Conservation (phyloP, 2,888 invertebrate genomes). For the Drosophila pseudotalamancana region DNA sequence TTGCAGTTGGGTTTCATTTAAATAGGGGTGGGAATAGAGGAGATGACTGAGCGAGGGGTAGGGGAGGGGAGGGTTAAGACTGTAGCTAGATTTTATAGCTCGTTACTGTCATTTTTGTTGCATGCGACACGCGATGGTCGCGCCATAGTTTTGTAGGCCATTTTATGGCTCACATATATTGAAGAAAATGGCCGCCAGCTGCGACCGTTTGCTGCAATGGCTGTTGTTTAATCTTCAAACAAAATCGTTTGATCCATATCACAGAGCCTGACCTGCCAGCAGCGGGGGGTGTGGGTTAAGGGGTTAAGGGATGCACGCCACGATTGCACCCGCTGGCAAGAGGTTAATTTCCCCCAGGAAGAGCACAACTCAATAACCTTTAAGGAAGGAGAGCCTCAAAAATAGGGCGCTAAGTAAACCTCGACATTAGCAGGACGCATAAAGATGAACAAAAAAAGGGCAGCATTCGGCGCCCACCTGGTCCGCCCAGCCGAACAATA, state of each 20-base stretch:
- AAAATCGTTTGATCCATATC: slow-evolving; percentile 80
- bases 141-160: slow-evolving; percentile 51
- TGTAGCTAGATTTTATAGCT: slow-evolving; percentile 30
- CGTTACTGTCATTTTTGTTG: slow-evolving; percentile 68
- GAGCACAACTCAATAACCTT: slow-evolving; percentile 72
- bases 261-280: slow-evolving; percentile 16
- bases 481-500: slow-evolving; percentile 58
- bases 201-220: slow-evolving; percentile 42
- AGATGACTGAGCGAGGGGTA: too few species aligned
- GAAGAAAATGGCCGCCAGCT: too few species aligned
- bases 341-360: slow-evolving; percentile 78
- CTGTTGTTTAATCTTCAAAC: slow-evolving; percentile 73
- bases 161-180: too few species aligned
- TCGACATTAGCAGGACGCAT: slow-evolving; percentile 63
- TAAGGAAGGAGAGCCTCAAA: slow-evolving; percentile 52
- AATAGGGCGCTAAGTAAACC: slow-evolving; percentile 69
- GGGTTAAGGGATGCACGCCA: slow-evolving; percentile 24
- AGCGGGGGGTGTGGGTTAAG: not conserved
- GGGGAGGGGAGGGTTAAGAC: not conserved
- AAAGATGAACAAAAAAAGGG: slow-evolving; percentile 47
- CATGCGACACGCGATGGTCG: slow-evolving; percentile 70
- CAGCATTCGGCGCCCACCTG: slow-evolving; percentile 45
- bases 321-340: slow-evolving; percentile 62
- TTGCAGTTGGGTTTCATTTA: slow-evolving; percentile 36
- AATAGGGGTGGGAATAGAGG: not conserved